Percentiles rank a stretch among this genome's conserved stretches.
Conservation (phyloP, 2,888 invertebrate genomes). For the Dendrolimus houi region DNA sequence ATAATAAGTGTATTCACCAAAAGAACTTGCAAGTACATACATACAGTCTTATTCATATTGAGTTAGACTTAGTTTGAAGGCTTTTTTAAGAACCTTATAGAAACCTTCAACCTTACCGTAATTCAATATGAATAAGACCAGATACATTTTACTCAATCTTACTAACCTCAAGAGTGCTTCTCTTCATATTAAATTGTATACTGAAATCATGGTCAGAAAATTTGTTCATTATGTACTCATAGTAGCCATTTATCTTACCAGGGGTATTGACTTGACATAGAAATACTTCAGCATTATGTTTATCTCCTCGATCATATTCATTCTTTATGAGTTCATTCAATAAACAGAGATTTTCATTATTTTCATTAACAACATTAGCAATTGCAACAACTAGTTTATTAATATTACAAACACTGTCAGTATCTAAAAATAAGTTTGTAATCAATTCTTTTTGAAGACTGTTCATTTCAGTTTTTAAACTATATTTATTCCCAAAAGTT, state of each 20-base stretch:
- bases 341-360: constrained; percentile 41
- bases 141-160: background rate
- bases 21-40: too few relatives aligned
- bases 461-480: constrained; percentile 23
- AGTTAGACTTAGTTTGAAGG: too few relatives aligned
- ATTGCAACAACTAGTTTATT: constrained; percentile 52
- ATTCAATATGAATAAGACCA: too few relatives aligned
- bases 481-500: too few relatives aligned
- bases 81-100: too few relatives aligned
- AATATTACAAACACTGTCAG: constrained; percentile 41
- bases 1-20: too few relatives aligned
- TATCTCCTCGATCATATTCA: constrained; percentile 22
- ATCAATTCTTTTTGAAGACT: constrained; percentile 50
- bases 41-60: too few relatives aligned
- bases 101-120: too few relatives aligned
- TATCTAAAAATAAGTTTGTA: constrained; percentile 54
- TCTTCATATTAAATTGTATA: constrained; percentile 47
- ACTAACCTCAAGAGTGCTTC: constrained; percentile 48
- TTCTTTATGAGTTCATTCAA: constrained; percentile 32
- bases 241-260: constrained; percentile 28
- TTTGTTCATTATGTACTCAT: constrained; percentile 38
- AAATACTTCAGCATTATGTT: constrained; percentile 9
- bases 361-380: constrained; percentile 51
- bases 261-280: constrained; percentile 9
- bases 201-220: constrained; percentile 46